Conservation (phyloP, 2,888 invertebrate species). For the Drosophila subquinaria region DNA sequence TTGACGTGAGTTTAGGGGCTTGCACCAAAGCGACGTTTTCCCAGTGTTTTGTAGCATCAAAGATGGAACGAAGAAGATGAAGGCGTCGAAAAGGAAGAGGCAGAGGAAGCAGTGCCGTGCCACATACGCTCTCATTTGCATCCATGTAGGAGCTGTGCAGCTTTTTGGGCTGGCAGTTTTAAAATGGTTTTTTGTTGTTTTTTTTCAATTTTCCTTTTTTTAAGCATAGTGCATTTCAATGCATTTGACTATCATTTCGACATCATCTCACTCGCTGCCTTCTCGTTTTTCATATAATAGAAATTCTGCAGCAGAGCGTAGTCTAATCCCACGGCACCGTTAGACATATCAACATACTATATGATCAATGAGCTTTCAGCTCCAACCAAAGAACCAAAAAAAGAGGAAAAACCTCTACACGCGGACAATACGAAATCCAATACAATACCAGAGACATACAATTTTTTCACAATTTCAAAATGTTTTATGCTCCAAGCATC, state of each 20-base stretch:
- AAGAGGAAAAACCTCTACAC: slow-evolving; percentile 12
- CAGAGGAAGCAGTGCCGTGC: background rate
- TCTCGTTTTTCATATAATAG: slow-evolving; percentile 54
- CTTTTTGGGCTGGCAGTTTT: slow-evolving; percentile 55
- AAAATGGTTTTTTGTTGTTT: slow-evolving; percentile 72
- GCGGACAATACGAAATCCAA: slow-evolving; percentile 58
- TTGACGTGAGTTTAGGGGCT: background rate
- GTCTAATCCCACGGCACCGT: slow-evolving; percentile 69
- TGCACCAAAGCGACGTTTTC: slow-evolving; percentile 51
- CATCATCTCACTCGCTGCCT: slow-evolving; percentile 43
- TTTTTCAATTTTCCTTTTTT: background rate
- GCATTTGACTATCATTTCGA: slow-evolving; percentile 59
- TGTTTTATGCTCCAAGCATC: slow-evolving; percentile 67
- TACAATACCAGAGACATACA: slow-evolving; percentile 72
- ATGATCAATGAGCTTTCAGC: slow-evolving; percentile 59
- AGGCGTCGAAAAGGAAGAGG: background rate
- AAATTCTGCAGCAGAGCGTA: slow-evolving; percentile 57
- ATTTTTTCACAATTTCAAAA: slow-evolving; percentile 78
- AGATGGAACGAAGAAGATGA: background rate
- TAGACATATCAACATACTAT: slow-evolving; percentile 67
- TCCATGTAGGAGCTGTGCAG: slow-evolving; percentile 18
- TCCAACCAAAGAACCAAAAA: slow-evolving; percentile 21
- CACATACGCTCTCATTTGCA: slow-evolving; percentile 53
- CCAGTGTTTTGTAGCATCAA: slow-evolving; percentile 56
- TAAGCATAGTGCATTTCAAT: slow-evolving; percentile 16